Evolutionary conservation across 1,140 invertebrate species (phyloP).

Genomic region (Heliconius nattereri): DNA sequence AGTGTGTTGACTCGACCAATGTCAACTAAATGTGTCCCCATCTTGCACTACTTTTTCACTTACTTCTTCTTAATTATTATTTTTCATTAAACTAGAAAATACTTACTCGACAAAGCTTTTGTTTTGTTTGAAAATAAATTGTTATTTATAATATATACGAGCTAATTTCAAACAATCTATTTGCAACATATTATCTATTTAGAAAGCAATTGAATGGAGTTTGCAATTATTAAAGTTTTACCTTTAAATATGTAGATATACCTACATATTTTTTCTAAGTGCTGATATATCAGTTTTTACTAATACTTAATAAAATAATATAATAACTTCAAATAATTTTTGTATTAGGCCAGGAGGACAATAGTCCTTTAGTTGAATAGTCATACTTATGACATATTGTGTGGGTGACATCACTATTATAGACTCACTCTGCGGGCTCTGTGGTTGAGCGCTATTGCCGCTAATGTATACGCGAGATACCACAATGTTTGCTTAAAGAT

Average conservation of each 20-base stretch:
- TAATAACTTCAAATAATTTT: background rate
- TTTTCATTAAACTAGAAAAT: background rate
- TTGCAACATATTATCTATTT: no score
- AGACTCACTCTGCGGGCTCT: constrained; percentile 46
- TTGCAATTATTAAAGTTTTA: no score
- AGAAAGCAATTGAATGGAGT: no score
- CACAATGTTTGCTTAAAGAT: constrained; percentile 69
- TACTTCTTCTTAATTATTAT: background rate
- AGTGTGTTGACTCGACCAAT: constrained; percentile 48
- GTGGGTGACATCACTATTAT: constrained; percentile 50
- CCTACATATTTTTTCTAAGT: no score
- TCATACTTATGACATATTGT: constrained; percentile 39
- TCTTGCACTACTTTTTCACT: background rate
- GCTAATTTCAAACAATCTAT: no score
- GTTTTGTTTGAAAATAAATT: no score
- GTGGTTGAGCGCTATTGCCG: constrained; percentile 8
- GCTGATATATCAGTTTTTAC: background rate
- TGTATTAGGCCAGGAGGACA: background rate
- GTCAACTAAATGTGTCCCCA: constrained; percentile 43
- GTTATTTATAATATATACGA: no score
- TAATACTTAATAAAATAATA: background rate
- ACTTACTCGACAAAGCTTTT: background rate
- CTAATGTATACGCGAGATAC: constrained; percentile 64
- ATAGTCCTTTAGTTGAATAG: constrained; percentile 36
- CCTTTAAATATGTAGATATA: no score